These are phyloP conservation scores for Stenodema calcarata DNA, from an alignment of 2,888 invertebrate species.

Conservation along the genomic window DNA sequence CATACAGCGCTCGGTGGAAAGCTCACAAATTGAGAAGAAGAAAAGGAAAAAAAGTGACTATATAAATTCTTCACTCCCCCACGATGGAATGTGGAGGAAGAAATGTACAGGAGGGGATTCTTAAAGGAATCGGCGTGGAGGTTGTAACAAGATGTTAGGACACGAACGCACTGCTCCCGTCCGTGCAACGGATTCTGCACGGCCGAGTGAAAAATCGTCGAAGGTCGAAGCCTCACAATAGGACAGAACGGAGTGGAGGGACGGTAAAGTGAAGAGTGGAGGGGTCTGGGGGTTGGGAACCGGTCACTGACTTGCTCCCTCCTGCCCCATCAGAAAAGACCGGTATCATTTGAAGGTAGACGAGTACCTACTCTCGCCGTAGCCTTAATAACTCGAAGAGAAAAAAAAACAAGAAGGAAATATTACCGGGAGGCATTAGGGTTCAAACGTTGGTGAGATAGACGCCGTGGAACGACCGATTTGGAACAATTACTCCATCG, in stretches of 20 bases:
- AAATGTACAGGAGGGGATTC: too few species aligned
- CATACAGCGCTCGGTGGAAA: too few species aligned
- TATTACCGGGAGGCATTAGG: background rate
- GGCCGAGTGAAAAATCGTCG: background rate
- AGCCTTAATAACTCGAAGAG: background rate
- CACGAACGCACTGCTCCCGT: background rate
- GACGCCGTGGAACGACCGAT: background rate
- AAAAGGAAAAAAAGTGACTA: too few species aligned
- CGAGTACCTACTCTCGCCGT: background rate
- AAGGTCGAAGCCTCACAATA: background rate
- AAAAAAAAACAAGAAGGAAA: background rate
- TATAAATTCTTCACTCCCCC: too few species aligned
- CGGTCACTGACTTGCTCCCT: background rate
- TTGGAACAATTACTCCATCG: background rate
- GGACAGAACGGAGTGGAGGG: background rate
- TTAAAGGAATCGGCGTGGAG: background rate
- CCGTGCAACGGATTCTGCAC: background rate
- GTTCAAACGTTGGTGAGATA: background rate
- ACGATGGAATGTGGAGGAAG: too few species aligned
- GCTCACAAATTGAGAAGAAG: too few species aligned
- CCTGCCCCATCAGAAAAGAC: background rate
- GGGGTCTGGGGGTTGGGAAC: background rate
- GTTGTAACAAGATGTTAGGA: background rate
- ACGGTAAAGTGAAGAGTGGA: background rate
- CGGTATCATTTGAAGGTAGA: conserved; percentile 2